Percentiles rank a stretch among this genome's conserved stretches.
Evolutionary conservation across 2,888 invertebrate genomes (phyloP).

Genomic region (Stegana nigrithorax): DNA sequence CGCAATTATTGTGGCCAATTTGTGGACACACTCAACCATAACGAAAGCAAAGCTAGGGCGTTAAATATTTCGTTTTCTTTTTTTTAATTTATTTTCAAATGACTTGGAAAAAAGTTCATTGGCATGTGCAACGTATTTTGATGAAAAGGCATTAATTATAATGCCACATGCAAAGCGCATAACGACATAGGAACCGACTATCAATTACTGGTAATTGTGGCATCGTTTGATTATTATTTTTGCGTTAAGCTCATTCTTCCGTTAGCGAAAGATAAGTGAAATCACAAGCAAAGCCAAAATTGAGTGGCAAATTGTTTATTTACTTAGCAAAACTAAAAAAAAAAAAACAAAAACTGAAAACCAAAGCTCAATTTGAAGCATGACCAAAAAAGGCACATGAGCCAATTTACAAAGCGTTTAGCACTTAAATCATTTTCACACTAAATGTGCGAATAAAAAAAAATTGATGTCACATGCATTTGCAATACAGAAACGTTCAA

Average conservation of each 20-base stretch:
- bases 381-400: neutral
- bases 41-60: constrained; percentile 3
- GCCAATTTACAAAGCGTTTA: neutral
- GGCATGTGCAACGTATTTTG: constrained; percentile 1
- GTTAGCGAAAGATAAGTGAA: neutral
- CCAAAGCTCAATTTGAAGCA: too few species aligned
- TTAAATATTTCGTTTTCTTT: constrained; percentile 7
- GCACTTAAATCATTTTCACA: neutral
- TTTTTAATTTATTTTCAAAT: constrained; percentile 8
- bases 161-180: too few species aligned
- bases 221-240: too few species aligned
- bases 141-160: neutral
- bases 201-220: too few species aligned
- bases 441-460: too few species aligned
- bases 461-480: too few species aligned
- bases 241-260: too few species aligned
- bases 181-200: too few species aligned
- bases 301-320: neutral
- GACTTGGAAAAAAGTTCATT: constrained; percentile 5
- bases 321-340: neutral
- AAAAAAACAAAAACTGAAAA: too few species aligned
- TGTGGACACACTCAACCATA: constrained; percentile 1
- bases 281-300: neutral
- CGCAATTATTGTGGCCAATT: neutral
- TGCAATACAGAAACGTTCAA: neutral